phyloP scores from a whole-genome alignment of 2,888 invertebrate genomes.

The Biston stratarius region DNA sequence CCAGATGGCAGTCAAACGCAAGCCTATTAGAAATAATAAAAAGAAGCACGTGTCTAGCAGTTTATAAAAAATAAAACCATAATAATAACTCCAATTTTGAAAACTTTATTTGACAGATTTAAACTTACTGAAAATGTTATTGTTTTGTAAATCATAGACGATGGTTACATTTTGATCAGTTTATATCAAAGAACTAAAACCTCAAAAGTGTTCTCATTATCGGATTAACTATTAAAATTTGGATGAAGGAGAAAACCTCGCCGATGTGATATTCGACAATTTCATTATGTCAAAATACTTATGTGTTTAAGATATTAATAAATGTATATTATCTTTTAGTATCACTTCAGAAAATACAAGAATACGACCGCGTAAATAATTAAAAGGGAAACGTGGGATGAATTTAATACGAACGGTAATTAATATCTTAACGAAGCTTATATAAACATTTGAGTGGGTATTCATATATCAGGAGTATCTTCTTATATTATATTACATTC shows the following conservation, averaged over 20 bases:
- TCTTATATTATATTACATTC: not conserved
- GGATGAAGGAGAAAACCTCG: slow-evolving; percentile 6
- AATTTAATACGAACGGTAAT: slow-evolving; percentile 30
- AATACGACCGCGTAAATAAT: slow-evolving; percentile 33
- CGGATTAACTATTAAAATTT: slow-evolving; percentile 5
- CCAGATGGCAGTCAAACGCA: too few relatives aligned
- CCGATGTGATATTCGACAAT: slow-evolving; percentile 14
- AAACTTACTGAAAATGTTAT: too few relatives aligned
- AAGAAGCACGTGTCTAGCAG: too few relatives aligned
- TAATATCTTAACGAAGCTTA: slow-evolving; percentile 10
- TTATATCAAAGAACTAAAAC: too few relatives aligned
- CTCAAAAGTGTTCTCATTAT: too few relatives aligned
- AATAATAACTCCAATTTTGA: too few relatives aligned
- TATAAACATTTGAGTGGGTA: slow-evolving; percentile 8
- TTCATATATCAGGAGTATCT: not conserved
- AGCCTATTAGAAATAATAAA: too few relatives aligned
- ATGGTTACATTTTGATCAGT: too few relatives aligned
- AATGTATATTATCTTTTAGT: slow-evolving; percentile 24
- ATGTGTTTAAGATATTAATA: slow-evolving; percentile 12
- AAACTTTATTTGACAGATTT: too few relatives aligned
- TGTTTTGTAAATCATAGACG: too few relatives aligned
- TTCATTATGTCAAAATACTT: slow-evolving; percentile 21
- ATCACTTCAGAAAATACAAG: slow-evolving; percentile 25
- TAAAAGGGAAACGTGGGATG: slow-evolving; percentile 24
- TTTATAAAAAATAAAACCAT: too few relatives aligned